A percentile compares a stretch with the other conserved stretches of the same genome.
phyloP scores from a whole-genome alignment of 2,113 vertebrate species.

The Ceratotherium simum region DNA sequence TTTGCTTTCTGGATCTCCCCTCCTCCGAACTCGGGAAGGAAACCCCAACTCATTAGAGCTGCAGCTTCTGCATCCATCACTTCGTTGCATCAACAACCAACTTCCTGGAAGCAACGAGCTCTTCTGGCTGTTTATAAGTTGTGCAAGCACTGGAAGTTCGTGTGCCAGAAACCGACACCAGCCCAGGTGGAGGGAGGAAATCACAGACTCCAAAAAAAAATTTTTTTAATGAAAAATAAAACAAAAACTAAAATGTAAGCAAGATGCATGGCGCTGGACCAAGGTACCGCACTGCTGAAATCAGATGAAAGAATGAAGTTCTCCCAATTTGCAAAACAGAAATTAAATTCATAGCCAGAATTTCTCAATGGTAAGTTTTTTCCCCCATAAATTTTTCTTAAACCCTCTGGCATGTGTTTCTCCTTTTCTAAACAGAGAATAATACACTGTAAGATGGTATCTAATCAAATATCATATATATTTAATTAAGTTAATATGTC shows the following conservation, averaged over 20 bases:
- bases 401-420: background rate
- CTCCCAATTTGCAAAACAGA: background rate
- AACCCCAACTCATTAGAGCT: background rate
- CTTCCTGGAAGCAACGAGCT: slow-evolving; percentile 58
- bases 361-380: background rate
- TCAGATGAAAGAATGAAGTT: background rate
- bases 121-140: slow-evolving; percentile 73
- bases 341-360: background rate
- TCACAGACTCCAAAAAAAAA: background rate
- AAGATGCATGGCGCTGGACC: background rate
- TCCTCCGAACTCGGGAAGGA: background rate
- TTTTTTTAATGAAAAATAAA: slow-evolving; percentile 15
- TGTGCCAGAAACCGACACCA: slow-evolving; percentile 57
- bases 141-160: slow-evolving; percentile 38
- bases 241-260: background rate
- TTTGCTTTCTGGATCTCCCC: slow-evolving; percentile 60
- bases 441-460: background rate
- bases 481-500: slow-evolving; percentile 39
- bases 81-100: slow-evolving; percentile 60
- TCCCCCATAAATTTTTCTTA: background rate
- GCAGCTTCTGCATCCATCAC: slow-evolving; percentile 44
- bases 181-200: background rate
- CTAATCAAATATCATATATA: slow-evolving; percentile 31
- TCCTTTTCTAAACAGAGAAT: slow-evolving; percentile 16
- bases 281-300: background rate